phyloP scores from a whole-genome alignment of 2,888 invertebrate species.

The Suillia variegata region DNA sequence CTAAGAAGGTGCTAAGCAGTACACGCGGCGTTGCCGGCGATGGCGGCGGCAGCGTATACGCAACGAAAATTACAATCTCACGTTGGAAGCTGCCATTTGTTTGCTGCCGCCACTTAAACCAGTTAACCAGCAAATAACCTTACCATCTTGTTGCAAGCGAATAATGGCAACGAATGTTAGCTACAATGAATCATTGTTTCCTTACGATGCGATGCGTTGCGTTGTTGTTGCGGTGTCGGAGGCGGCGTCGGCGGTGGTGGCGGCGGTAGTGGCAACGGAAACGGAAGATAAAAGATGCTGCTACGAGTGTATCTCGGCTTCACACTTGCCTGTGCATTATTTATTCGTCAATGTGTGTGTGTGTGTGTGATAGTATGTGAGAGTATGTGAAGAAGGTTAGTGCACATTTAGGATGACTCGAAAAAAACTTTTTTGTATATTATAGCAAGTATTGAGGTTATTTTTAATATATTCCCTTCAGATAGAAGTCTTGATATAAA shows the following conservation, averaged over 20 bases:
- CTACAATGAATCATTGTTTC: slow-evolving; percentile 13
- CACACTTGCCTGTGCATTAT: background rate
- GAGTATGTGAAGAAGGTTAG: no score
- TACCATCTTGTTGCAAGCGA: background rate
- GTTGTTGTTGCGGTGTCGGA: background rate
- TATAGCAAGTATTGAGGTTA: no score
- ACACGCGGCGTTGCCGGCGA: no score
- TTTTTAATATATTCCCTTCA: no score
- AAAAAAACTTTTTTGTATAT: no score
- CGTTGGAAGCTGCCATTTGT: background rate
- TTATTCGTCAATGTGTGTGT: slow-evolving; percentile 7
- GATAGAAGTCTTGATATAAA: no score
- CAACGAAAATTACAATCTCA: background rate
- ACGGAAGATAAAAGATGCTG: slow-evolving; percentile 5
- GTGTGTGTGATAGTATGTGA: slow-evolving; percentile 25
- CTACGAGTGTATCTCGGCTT: background rate
- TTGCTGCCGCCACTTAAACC: slow-evolving; percentile 4
- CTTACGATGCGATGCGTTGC: background rate
- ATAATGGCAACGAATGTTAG: background rate
- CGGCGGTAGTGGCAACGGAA: background rate
- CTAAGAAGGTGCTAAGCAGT: background rate
- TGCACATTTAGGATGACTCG: no score
- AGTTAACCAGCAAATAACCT: background rate
- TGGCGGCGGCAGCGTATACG: no score
- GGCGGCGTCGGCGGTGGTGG: no score